These are phyloP conservation scores for Eufriesea mexicana DNA, from an alignment of 1,140 invertebrate species.

Conservation along the genomic window DNA sequence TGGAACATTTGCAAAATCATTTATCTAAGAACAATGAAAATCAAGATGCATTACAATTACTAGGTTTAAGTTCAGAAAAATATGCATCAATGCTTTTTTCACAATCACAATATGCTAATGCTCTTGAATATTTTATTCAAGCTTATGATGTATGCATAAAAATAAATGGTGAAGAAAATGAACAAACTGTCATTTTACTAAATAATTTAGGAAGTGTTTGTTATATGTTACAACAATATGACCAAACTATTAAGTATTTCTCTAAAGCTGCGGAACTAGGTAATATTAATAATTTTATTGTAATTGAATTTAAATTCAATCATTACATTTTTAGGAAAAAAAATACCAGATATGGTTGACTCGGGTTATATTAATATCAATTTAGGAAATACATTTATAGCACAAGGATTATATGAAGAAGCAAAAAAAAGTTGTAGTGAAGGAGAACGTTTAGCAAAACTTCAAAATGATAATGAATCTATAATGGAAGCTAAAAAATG, in stretches of 20 bases:
- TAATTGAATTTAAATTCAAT: slow-evolving; percentile 3
- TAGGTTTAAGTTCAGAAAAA: slow-evolving; percentile 90
- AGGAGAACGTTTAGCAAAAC: slow-evolving; percentile 87
- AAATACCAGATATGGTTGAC: slow-evolving; percentile 85
- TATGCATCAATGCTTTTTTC: slow-evolving; percentile 90
- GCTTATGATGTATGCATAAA: slow-evolving; percentile 87
- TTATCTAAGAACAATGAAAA: slow-evolving; percentile 82
- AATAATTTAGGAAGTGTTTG: slow-evolving; percentile 93
- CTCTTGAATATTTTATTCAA: slow-evolving; percentile 86
- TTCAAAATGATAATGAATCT: slow-evolving; percentile 85
- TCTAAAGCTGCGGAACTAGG: slow-evolving; percentile 88
- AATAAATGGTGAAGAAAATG: slow-evolving; percentile 86
- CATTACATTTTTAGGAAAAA: slow-evolving; percentile 76
- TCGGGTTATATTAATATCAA: slow-evolving; percentile 91
- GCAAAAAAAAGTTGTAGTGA: slow-evolving; percentile 88
- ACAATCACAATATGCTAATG: slow-evolving; percentile 85
- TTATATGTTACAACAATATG: slow-evolving; percentile 85
- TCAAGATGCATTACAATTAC: slow-evolving; percentile 85
- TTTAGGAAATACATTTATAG: slow-evolving; percentile 90
- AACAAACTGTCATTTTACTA: slow-evolving; percentile 90
- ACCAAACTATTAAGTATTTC: slow-evolving; percentile 88
- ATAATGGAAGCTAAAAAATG: slow-evolving; percentile 87
- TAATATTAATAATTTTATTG: slow-evolving; percentile 64
- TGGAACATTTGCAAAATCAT: slow-evolving; percentile 86
- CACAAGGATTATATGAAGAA: slow-evolving; percentile 86